These are phyloP conservation scores for Trilocha varians DNA, from an alignment of 2,888 invertebrate genomes.

Conservation along the genomic window DNA sequence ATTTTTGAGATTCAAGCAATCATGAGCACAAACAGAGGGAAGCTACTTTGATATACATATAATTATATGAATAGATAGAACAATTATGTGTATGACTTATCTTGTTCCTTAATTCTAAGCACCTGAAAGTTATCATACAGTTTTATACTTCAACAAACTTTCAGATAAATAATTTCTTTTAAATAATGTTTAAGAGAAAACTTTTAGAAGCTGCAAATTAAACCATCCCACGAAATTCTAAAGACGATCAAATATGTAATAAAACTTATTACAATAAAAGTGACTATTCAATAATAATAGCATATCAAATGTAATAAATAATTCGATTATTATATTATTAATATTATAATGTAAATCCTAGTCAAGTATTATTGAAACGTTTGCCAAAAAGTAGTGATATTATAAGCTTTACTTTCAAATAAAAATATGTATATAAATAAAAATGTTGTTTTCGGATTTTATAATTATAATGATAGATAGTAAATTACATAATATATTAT, in stretches of 20 bases:
- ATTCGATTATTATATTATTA: slow-evolving; percentile 1
- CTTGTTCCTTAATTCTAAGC: no score
- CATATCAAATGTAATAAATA: slow-evolving; percentile 34
- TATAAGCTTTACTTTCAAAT: not conserved
- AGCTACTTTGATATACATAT: slow-evolving; percentile 8
- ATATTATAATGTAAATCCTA: not conserved
- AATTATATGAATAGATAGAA: not conserved
- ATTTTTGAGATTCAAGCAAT: no score
- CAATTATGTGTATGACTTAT: no score
- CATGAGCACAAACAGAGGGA: slow-evolving; percentile 24
- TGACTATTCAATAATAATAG: slow-evolving; percentile 38
- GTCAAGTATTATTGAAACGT: not conserved
- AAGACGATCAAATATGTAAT: slow-evolving; percentile 40
- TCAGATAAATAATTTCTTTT: no score
- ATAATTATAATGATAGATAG: not conserved
- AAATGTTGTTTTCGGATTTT: not conserved
- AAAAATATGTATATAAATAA: not conserved
- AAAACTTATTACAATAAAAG: slow-evolving; percentile 23
- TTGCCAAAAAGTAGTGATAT: not conserved
- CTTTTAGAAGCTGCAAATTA: no score
- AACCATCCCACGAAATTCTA: slow-evolving; percentile 25
- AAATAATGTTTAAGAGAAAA: no score
- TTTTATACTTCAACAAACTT: no score
- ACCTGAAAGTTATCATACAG: no score
- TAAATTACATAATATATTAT: no score